Conservation (phyloP, 1,140 invertebrate species). For the Oncopeltus fasciatus region DNA sequence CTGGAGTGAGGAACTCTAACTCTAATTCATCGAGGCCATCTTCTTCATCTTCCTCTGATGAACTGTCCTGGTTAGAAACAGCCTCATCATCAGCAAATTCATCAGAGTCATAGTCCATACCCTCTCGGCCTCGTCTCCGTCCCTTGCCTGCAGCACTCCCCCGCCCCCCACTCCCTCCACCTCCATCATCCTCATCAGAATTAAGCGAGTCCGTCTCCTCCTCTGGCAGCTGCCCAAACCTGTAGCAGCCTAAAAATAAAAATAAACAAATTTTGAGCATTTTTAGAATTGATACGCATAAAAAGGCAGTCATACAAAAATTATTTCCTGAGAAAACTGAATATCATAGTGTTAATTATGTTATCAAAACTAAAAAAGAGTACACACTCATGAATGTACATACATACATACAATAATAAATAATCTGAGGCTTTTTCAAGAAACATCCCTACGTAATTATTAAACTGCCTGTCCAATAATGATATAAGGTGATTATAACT, state of each 20-base stretch:
- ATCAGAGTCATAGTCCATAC: constrained; percentile 41
- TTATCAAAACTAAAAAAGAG: too few relatives aligned
- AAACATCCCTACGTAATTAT: too few relatives aligned
- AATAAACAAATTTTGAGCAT: neutral
- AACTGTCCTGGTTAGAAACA: constrained; percentile 41
- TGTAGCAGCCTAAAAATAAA: constrained; percentile 38
- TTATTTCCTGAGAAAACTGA: too few relatives aligned
- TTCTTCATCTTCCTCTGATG: constrained; percentile 36
- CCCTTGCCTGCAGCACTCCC: constrained; percentile 24
- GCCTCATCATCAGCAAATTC: constrained; percentile 52
- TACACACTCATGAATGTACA: too few relatives aligned
- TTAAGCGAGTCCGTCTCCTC: constrained; percentile 41
- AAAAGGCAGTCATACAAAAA: too few relatives aligned
- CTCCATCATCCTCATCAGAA: constrained; percentile 35
- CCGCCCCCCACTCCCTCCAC: constrained; percentile 25
- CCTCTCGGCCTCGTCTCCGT: constrained; percentile 26
- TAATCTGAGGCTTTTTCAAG: too few relatives aligned
- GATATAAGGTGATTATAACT: too few relatives aligned
- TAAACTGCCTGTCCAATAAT: too few relatives aligned
- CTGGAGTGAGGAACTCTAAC: neutral
- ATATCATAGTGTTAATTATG: too few relatives aligned
- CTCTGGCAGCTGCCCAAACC: constrained; percentile 48
- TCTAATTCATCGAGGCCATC: constrained; percentile 2
- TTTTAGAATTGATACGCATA: too few relatives aligned
- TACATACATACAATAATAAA: too few relatives aligned